Base-by-base conservation (phyloP, 2,113 vertebrate species). In the Serilophus lunatus region DNA sequence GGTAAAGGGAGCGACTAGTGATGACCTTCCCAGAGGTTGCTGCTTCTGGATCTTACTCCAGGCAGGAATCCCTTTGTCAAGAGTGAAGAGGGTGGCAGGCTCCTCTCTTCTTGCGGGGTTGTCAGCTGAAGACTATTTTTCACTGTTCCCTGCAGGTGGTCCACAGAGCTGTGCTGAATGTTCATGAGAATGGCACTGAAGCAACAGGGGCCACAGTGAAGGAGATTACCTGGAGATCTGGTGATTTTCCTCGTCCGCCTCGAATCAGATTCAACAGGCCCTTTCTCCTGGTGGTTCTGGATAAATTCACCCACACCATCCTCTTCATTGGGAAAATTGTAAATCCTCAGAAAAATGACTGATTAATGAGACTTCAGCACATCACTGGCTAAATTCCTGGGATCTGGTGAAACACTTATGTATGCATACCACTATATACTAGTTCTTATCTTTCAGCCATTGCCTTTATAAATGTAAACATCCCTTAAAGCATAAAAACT, bases 141-240 rank as follows among this genome's bases (percentile, higher is more conserved):
- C 12, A 65, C 69, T 33, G 4, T 13, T 81, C 74, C 31, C 36
- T 60, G 2, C 96, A 99, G 99, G 98, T 97, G 12, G 82, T 98
- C 51, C 99, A 99, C 92, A 92, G 98, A 97, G 99, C 99, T 0
- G 36, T 97, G 60, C 94, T 99, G 82, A 98, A 96, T 9, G 95
- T 99, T 56, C 98, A 99, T 13, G 99, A 99, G 97, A 98, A 97
- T 0, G 99, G 99, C 31, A 98, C 98, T 1, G 98, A 98, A 70
- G 99, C 98, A 0, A 97, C 97, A 0, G 98, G 96, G 1, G 74
- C 7, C 93, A 98, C 98, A 0, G 97, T 97, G 9, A 68, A 97
- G 0, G 98, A 99, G 74, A 8, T 97, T 1, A 98, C 99, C 95
- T 98, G 98, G 69, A 98, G 98, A 98, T 98, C 98, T 44, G 94